phyloP scores from a whole-genome alignment of 1,140 invertebrate species.

The Neodiprion pinetum region DNA sequence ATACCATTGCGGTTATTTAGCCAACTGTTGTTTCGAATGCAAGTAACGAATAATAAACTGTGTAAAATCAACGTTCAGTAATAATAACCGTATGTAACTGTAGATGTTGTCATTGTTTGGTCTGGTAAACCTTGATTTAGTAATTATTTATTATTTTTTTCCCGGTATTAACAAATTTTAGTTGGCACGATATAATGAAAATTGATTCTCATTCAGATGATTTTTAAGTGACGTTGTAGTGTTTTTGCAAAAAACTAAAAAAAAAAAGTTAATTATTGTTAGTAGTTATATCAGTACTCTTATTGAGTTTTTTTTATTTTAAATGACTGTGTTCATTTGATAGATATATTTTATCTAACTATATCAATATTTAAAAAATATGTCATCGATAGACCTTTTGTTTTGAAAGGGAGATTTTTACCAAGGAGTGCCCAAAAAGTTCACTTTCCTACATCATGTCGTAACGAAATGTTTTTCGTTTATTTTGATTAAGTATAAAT shows the following conservation, averaged over 20 bases:
- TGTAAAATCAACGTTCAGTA: too few species aligned
- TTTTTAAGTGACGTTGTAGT: not conserved
- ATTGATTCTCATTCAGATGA: not conserved
- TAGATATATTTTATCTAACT: too few species aligned
- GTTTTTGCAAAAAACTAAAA: not conserved
- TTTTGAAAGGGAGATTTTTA: not conserved
- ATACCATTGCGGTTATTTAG: too few species aligned
- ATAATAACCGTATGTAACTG: too few species aligned
- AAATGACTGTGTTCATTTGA: too few species aligned
- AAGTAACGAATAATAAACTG: not conserved
- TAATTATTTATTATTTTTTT: not conserved
- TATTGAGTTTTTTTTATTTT: not conserved
- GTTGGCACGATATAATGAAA: constrained; percentile 7
- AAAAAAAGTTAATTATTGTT: not conserved
- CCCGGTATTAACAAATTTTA: not conserved
- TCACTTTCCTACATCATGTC: not conserved
- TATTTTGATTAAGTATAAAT: too few species aligned
- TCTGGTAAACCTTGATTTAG: not conserved
- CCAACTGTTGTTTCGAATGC: not conserved
- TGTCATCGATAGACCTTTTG: not conserved
- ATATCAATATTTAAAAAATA: not conserved
- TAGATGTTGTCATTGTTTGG: not conserved
- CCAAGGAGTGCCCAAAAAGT: not conserved
- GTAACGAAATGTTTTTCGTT: not conserved
- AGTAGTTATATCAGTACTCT: not conserved